Percentiles rank a stretch among this genome's conserved stretches.
These are phyloP conservation scores for Macrosiphum euphorbiae DNA, from an alignment of 2,888 invertebrate genomes.

Conservation along the genomic window DNA sequence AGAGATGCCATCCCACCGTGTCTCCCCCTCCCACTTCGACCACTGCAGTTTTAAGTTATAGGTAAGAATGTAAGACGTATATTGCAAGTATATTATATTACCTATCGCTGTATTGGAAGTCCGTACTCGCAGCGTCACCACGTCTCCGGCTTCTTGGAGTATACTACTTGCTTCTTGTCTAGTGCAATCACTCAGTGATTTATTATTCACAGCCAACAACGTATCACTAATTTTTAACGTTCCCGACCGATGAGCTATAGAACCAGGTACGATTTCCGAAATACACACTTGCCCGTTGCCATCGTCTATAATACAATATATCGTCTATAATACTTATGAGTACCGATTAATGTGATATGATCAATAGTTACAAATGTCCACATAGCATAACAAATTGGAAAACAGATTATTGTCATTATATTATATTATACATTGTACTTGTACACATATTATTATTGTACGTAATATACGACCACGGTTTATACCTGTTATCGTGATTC, in stretches of 20 bases:
- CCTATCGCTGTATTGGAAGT: constrained; percentile 13
- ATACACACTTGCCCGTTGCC: constrained; percentile 72
- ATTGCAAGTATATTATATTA: background rate
- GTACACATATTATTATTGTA: background rate
- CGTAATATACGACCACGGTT: constrained; percentile 60
- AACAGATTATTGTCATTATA: background rate
- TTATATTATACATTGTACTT: background rate
- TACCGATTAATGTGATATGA: background rate
- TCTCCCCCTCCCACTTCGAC: no score
- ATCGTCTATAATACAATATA: constrained; percentile 45
- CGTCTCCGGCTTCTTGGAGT: constrained; percentile 71
- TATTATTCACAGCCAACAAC: constrained; percentile 87
- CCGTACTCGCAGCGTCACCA: constrained; percentile 71
- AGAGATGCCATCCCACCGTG: no score
- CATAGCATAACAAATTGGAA: background rate
- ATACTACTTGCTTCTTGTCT: constrained; percentile 74
- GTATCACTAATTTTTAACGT: constrained; percentile 89
- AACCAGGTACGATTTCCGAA: constrained; percentile 90
- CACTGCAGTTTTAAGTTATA: no score
- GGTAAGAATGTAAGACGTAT: no score
- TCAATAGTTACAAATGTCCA: background rate
- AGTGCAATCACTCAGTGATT: constrained; percentile 80
- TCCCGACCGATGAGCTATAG: constrained; percentile 90
- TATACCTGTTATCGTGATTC: constrained; percentile 88
- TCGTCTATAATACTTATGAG: constrained; percentile 24